Base-by-base conservation (phyloP, 2,888 invertebrate genomes). In the Euclidia mi region DNA sequence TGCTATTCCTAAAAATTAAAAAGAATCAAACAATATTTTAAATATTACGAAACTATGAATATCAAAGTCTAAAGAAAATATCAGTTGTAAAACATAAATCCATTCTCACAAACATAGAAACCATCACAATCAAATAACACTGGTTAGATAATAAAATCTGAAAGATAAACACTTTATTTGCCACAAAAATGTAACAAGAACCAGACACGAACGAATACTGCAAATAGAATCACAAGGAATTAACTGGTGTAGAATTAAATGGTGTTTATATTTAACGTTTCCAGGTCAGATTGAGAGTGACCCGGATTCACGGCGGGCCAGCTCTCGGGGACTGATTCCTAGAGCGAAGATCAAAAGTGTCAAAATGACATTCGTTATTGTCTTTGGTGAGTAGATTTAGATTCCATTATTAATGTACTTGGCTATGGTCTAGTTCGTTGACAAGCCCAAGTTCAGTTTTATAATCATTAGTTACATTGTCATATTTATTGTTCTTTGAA, bases 361-460 rank as follows among this genome's bases (percentile, higher is more conserved):
- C 61, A 99, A 99, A 92, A 99, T 99, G 98, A 99, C 99, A 1
- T 97, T 99, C 73, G 98, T 98, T 73, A 99, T 99, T 82, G 98
- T 99, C 63, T 97, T 98, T 78, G 98, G 98, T 98, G 84, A 95
- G 96, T 92, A 57, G 58, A 56, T 56, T 64, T 58, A 43, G 42
- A 62, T 17, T 6, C 11, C 46, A 17, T 28, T 34, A 15, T 48
- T 62, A 47, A 57, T 55, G 45, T 52, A 43, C 62, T 68, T 53
- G 40, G 11, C 14, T 56, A 38, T 25, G 41, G 10, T 48, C 47
- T 50, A 34, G 18, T 58, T 56, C 20, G 57, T 52, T 59, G 31
- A 48, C 43, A 12, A 15, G n/a, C 34, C 56, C 49, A 56, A 41
- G 34, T 34, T 34, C 11, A 35, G 7, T 35, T 15, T 25, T 15